phyloP scores from a whole-genome alignment of 2,888 invertebrate genomes.

The Polydrusus cervinus region DNA sequence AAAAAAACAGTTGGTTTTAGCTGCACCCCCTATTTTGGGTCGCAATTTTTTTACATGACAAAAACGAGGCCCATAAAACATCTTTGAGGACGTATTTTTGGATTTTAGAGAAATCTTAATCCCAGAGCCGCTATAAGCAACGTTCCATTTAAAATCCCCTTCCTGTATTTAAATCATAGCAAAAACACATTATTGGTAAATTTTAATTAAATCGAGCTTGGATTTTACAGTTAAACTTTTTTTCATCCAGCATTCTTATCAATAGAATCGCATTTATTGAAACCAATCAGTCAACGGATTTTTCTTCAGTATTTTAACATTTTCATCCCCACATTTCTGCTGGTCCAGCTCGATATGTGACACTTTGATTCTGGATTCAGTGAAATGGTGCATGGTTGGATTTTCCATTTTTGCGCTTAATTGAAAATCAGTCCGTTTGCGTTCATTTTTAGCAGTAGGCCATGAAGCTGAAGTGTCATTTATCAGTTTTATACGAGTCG shows the following conservation, averaged over 20 bases:
- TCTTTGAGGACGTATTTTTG: no score
- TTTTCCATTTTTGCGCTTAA: conserved; percentile 70
- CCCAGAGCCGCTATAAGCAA: no score
- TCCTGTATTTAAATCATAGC: no score
- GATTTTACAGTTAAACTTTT: conserved; percentile 25
- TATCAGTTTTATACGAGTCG: conserved; percentile 42
- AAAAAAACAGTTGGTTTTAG: no score
- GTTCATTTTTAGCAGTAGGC: conserved; percentile 40
- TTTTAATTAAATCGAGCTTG: background rate
- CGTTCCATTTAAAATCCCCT: no score
- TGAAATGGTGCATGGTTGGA: conserved; percentile 69
- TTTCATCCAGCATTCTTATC: conserved; percentile 16
- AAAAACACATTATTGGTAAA: background rate
- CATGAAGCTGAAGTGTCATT: conserved; percentile 42
- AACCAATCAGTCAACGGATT: conserved; percentile 1
- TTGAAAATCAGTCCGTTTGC: conserved; percentile 64
- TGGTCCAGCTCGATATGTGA: conserved; percentile 58
- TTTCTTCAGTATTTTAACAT: conserved; percentile 11
- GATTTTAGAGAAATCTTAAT: no score
- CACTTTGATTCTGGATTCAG: conserved; percentile 67
- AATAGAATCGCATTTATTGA: conserved; percentile 24
- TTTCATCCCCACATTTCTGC: conserved; percentile 10
- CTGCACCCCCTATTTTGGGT: no score
- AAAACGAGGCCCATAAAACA: no score
- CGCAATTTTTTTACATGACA: no score